phyloP scores from a whole-genome alignment of 2,888 invertebrate genomes.

The Protonemura montana region DNA sequence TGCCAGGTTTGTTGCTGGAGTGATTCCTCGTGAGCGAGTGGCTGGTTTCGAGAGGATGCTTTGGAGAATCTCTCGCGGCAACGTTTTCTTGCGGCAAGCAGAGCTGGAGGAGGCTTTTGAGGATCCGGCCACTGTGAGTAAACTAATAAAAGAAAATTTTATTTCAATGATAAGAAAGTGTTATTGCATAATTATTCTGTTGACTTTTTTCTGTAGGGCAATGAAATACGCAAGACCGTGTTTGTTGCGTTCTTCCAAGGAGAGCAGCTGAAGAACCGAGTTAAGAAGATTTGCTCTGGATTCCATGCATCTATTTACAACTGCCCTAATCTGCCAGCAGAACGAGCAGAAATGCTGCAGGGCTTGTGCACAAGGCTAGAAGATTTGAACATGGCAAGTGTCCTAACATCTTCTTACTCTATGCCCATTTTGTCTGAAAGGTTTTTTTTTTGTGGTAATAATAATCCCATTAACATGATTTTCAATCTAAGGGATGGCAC shows the following conservation, averaged over 20 bases:
- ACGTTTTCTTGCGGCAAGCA: constrained; percentile 86
- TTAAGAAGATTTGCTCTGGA: constrained; percentile 93
- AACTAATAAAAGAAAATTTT: constrained; percentile 31
- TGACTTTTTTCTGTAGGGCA: constrained; percentile 68
- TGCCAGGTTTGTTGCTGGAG: constrained; percentile 88
- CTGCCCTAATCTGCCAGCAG: constrained; percentile 85
- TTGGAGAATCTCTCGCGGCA: constrained; percentile 92
- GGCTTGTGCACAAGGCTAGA: constrained; percentile 90
- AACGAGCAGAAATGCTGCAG: constrained; percentile 88
- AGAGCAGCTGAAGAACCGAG: constrained; percentile 86
- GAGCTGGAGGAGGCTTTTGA: constrained; percentile 84
- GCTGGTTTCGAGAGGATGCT: constrained; percentile 91
- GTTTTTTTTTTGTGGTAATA: too few species aligned
- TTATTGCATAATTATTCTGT: not conserved
- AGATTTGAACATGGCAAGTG: constrained; percentile 78
- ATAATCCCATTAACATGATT: too few species aligned
- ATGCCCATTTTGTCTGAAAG: too few species aligned
- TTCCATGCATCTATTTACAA: constrained; percentile 93
- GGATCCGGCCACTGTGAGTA: constrained; percentile 81
- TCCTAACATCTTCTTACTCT: too few species aligned
- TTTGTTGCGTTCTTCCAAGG: constrained; percentile 93
- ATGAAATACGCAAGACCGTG: constrained; percentile 86
- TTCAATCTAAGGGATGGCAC: too few species aligned
- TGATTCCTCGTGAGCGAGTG: constrained; percentile 85
- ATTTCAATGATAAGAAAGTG: constrained; percentile 10